phyloP scores from a whole-genome alignment of 2,888 invertebrate species.

The Malachius bipustulatus region DNA sequence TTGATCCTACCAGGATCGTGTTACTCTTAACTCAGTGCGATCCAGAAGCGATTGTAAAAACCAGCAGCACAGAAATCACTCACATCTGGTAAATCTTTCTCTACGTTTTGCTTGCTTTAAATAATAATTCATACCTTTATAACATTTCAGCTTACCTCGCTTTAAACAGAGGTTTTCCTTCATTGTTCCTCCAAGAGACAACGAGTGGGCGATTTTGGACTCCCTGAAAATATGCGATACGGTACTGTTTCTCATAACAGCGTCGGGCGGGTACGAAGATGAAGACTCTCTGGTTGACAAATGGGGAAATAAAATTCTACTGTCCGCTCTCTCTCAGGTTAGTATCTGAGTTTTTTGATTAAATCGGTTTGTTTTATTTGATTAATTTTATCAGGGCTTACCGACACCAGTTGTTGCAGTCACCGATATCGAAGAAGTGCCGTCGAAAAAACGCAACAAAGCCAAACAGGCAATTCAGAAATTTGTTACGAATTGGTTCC shows the following conservation, averaged over 20 bases:
- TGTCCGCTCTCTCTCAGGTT: slow-evolving; percentile 65
- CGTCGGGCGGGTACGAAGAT: slow-evolving; percentile 40
- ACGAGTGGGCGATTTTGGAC: slow-evolving; percentile 66
- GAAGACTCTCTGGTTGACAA: slow-evolving; percentile 59
- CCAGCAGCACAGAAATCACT: slow-evolving; percentile 52
- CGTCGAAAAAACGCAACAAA: slow-evolving; percentile 59
- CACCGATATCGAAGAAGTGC: slow-evolving; percentile 61
- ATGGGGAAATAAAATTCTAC: slow-evolving; percentile 67
- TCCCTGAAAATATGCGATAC: slow-evolving; percentile 81
- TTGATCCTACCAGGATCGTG: slow-evolving; percentile 54
- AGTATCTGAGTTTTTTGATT: too few relatives aligned
- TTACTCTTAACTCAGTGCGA: slow-evolving; percentile 60
- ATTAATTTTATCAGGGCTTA: slow-evolving; percentile 39
- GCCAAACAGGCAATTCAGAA: slow-evolving; percentile 55
- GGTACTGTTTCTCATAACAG: slow-evolving; percentile 66
- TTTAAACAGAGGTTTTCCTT: slow-evolving; percentile 86
- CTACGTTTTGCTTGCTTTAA: neutral
- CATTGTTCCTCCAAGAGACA: slow-evolving; percentile 55
- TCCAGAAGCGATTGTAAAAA: slow-evolving; percentile 52
- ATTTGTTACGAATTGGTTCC: slow-evolving; percentile 57
- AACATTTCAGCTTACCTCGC: slow-evolving; percentile 56
- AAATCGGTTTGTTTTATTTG: slow-evolving; percentile 4
- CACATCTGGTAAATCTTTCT: slow-evolving; percentile 56
- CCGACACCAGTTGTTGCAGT: slow-evolving; percentile 68
- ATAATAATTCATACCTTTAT: too few relatives aligned